Conservation (phyloP, 2,888 invertebrate species). For the Argyresthia goedartella region DNA sequence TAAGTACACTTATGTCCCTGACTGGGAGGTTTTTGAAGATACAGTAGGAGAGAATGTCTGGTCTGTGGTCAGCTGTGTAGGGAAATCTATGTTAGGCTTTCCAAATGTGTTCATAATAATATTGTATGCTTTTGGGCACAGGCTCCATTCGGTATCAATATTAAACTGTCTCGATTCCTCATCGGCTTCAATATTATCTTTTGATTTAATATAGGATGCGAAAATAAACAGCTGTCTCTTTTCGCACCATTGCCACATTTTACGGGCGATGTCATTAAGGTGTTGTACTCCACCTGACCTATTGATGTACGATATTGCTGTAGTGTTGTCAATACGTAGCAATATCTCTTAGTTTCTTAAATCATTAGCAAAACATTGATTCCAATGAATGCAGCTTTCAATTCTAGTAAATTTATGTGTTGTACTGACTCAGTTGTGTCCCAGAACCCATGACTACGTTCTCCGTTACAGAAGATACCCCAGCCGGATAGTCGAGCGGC, state of each 20-base stretch:
- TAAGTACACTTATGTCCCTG: too few relatives aligned
- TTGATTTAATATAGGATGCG: neutral
- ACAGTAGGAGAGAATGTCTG: too few relatives aligned
- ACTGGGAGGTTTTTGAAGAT: too few relatives aligned
- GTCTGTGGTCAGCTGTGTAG: too few relatives aligned
- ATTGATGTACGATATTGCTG: constrained; percentile 2
- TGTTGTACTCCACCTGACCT: neutral
- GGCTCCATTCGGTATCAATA: neutral
- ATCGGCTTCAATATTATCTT: constrained; percentile 3
- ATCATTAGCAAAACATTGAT: neutral
- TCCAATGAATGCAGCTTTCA: neutral
- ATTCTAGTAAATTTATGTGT: constrained; percentile 2
- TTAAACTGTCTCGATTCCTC: neutral
- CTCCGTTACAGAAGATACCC: constrained; percentile 1
- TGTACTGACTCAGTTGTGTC: neutral
- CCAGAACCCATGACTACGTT: constrained; percentile 1
- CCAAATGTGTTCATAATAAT: too few relatives aligned
- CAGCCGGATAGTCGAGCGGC: constrained; percentile 3
- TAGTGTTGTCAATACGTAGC: constrained; percentile 2
- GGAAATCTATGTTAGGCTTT: too few relatives aligned
- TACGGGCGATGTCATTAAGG: neutral
- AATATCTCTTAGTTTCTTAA: neutral
- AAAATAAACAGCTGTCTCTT: neutral
- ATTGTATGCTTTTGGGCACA: too few relatives aligned
- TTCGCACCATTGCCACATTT: constrained; percentile 6